Evolutionary conservation across 2,888 invertebrate species (phyloP), one percentile per base, ranked within the genome.

Genomic region (Antheraea assamensis): DNA sequence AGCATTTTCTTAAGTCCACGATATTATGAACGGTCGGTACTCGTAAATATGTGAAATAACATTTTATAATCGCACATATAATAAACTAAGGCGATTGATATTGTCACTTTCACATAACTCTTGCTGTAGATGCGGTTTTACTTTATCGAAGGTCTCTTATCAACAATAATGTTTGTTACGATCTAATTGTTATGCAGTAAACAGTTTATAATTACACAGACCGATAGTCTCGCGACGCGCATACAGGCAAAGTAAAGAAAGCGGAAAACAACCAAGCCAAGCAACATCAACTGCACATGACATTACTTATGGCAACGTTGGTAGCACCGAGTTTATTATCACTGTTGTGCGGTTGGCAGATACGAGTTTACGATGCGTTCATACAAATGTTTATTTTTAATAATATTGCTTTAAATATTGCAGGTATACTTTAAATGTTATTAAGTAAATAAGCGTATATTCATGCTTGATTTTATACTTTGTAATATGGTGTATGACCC

Each of bases 41-140:
- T 87, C 85, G 84, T 87, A 90, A 90, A 88, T 89, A 91, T 86
- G 87, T 86, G 86, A 90, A 89, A 88, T 88, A 90, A 86, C 88
- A 93, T 92, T 90, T 68, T 64, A 82, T 90, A 87, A 83, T 79
- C 88, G 87, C 87, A 88, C 87, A 88, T 64, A 64, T 17, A 64
- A 64, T 64, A 64, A 64, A 64, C 17, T 64, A 89, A 85, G 88
- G 87, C 85, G 87, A 89, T 89, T 88, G 82, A 85, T 83, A 89
- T 87, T 90, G 93, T 91, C 93, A 93, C 93, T 92, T 92, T 92
- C 92, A 92, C 93, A 90, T 86, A 85, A 90, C 83, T 87, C 83
- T 84, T 81, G 83, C 55, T 64, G 80, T 80, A 85, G 83, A 81
- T 84, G 83, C 83, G 85, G 31, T 21, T 68, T 68, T 68, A n/a